phyloP scores from a whole-genome alignment of 2,888 invertebrate genomes.

The Caenorhabditis imperialis region DNA sequence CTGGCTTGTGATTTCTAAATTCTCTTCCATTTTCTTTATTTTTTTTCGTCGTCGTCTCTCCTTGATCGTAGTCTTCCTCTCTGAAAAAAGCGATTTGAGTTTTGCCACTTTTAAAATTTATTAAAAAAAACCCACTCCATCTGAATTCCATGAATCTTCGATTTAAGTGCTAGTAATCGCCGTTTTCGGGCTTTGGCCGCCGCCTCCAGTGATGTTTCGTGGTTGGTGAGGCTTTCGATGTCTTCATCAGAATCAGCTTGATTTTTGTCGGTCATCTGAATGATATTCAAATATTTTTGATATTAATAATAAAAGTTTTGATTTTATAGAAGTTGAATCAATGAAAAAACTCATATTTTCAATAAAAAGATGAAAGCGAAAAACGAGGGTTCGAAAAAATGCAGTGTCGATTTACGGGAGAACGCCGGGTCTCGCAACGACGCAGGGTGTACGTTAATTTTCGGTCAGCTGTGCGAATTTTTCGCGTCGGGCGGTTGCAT shows the following conservation, averaged over 20 bases:
- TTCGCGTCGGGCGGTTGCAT: conserved; percentile 47
- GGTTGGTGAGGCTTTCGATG: conserved; percentile 40
- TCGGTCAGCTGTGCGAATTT: conserved; percentile 39
- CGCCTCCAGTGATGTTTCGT: conserved; percentile 54
- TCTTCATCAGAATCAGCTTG: conserved; percentile 61
- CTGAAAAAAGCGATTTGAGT: conserved; percentile 28
- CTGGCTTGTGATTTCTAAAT: conserved; percentile 61
- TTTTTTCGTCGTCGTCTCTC: conserved; percentile 56
- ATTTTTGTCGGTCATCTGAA: conserved; percentile 46
- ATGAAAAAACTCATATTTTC: no score
- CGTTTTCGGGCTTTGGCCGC: conserved; percentile 60
- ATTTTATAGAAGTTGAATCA: no score
- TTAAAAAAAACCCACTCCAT: conserved; percentile 53
- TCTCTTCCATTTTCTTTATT: conserved; percentile 35
- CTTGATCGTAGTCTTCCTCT: conserved; percentile 62
- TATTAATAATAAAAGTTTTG: no score
- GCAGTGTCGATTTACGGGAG: conserved; percentile 42
- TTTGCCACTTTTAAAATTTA: background rate
- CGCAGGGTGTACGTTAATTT: conserved; percentile 27
- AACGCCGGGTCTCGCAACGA: conserved; percentile 21
- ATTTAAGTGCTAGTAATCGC: conserved; percentile 61
- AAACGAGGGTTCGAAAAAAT: no score
- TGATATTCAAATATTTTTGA: no score
- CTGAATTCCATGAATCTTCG: conserved; percentile 61
- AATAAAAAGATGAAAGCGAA: no score